Evolutionary conservation across 2,888 invertebrate genomes (phyloP).

Genomic region (Pollenia griseotomentosa): DNA sequence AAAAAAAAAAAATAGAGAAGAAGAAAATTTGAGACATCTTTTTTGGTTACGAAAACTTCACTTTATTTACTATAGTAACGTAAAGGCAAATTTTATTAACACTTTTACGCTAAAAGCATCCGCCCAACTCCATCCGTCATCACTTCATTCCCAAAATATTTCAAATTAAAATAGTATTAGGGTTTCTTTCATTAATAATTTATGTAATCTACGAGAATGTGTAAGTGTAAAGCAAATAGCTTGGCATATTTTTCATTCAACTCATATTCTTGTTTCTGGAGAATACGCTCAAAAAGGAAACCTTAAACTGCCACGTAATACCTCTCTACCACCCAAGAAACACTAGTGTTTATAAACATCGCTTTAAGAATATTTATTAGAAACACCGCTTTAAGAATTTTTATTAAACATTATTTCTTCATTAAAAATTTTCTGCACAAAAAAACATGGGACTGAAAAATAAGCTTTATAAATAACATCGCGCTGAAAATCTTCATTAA

Average conservation of each 20-base stretch:
- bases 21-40: not conserved
- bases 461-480: no score
- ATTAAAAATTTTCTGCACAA: no score
- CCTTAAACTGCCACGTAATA: not conserved
- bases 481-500: no score
- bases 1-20: not conserved
- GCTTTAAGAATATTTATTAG: no score
- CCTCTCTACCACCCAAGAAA: not conserved
- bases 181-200: constrained; percentile 35
- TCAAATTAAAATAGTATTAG: constrained; percentile 21
- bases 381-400: no score
- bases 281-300: not conserved
- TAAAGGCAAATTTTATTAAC: constrained; percentile 25
- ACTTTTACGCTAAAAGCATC: not conserved
- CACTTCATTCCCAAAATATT: constrained; percentile 29
- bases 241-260: constrained; percentile 4
- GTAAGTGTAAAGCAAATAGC: constrained; percentile 17
- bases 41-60: constrained; percentile 1
- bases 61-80: constrained; percentile 5
- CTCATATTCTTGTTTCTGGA: not conserved
- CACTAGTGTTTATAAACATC: no score
- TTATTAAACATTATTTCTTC: no score
- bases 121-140: not conserved
- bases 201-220: not conserved
- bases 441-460: no score